Percentiles rank a stretch among this genome's conserved stretches.
Conservation (phyloP, 2,113 vertebrate genomes). For the Lepus europaeus region DNA sequence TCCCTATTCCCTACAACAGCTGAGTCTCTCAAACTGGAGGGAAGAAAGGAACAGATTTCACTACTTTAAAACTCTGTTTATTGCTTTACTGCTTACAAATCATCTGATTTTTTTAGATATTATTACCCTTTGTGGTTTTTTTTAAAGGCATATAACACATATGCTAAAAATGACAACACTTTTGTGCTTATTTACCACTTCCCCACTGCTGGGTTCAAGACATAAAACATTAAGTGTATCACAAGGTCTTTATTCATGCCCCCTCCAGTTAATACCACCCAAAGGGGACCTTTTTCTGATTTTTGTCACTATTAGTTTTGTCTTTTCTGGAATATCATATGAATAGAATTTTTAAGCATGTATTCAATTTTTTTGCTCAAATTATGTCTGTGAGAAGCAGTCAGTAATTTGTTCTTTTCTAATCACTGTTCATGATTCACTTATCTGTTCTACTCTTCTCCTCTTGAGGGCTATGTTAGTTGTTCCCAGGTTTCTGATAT, state of each 20-base stretch:
- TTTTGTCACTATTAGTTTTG: constrained; percentile 17
- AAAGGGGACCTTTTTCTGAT: background rate
- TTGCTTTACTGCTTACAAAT: constrained; percentile 2
- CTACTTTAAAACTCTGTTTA: background rate
- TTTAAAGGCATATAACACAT: constrained; percentile 9
- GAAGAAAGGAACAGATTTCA: background rate
- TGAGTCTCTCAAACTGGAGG: background rate
- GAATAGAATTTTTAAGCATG: background rate
- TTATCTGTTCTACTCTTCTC: background rate
- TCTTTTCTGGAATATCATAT: background rate
- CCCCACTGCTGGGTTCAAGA: background rate
- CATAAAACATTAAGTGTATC: background rate
- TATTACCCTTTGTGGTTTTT: background rate
- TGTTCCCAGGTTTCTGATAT: background rate
- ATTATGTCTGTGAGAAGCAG: background rate
- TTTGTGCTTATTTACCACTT: background rate
- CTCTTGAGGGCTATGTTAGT: background rate
- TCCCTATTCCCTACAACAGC: background rate
- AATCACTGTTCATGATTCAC: background rate
- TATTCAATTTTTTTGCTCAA: background rate
- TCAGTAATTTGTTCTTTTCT: background rate
- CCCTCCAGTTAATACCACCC: background rate
- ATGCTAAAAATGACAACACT: background rate
- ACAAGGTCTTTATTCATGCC: background rate
- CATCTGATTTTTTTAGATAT: background rate